A percentile compares a stretch with the other conserved stretches of the same genome.
Evolutionary conservation across 2,888 invertebrate species (phyloP).

Genomic region (Carcina quercana): DNA sequence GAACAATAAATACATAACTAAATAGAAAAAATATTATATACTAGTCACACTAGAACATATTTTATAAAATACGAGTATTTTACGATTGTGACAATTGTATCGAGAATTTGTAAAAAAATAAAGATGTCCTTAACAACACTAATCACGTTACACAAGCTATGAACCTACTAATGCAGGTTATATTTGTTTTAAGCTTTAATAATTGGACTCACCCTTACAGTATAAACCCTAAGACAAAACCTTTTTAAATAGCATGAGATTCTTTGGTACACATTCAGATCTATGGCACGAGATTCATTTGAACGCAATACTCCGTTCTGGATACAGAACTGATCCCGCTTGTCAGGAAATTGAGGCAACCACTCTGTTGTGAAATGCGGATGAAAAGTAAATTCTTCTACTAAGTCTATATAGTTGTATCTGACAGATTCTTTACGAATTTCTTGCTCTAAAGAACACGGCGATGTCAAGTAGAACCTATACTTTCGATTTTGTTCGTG

Average conservation of each 20-base stretch:
- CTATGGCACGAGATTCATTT: constrained; percentile 47
- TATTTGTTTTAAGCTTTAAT: constrained; percentile 5
- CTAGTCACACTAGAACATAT: too few species aligned
- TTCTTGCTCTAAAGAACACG: constrained; percentile 77
- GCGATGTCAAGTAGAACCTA: constrained; percentile 81
- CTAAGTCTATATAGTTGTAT: constrained; percentile 59
- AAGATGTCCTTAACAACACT: too few species aligned
- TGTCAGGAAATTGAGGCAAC: constrained; percentile 72
- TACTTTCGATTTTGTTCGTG: constrained; percentile 72
- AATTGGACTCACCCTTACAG: constrained; percentile 39
- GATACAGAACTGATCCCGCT: constrained; percentile 43
- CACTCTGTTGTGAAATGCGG: constrained; percentile 87
- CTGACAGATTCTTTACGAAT: constrained; percentile 59
- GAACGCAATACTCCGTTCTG: constrained; percentile 22
- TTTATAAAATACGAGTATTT: too few species aligned
- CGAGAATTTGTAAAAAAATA: too few species aligned
- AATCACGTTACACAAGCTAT: too few species aligned
- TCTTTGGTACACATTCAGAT: constrained; percentile 55
- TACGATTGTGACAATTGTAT: too few species aligned
- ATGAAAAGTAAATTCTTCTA: constrained; percentile 76
- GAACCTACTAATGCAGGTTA: too few species aligned
- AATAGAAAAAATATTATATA: too few species aligned
- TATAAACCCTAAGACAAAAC: constrained; percentile 61
- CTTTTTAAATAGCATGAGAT: constrained; percentile 55
- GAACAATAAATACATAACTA: too few species aligned